Evolutionary conservation across 2,113 vertebrate species (phyloP), one percentile per base, ranked within the genome.

Genomic region (Galbula dea): DNA sequence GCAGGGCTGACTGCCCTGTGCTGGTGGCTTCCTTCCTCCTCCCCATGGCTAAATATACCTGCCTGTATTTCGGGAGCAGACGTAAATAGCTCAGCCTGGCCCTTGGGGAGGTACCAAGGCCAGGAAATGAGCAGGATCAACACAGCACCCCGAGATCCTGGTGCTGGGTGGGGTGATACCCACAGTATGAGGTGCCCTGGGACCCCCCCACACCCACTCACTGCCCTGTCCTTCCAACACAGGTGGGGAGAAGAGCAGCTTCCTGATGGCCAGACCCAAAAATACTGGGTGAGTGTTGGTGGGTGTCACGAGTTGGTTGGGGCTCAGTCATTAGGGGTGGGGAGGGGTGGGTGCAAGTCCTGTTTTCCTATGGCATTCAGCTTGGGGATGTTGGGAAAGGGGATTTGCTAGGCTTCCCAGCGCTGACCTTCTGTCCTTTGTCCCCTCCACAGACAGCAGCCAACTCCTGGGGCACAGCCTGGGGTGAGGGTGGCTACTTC

Each of bases 401-500:
- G 12, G 18, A 4, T 11, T 6, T 1, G 7, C 12, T 13, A 41
- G 32, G 4, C 3, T 27, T 8, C 7, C 59, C 43, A 0, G 8
- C 1, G 0, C 65, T 59, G 65, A 89, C 34, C 10, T 1, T n/a
- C 1, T 27, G 46, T 36, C 52, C 52, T 2, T 0, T 48, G 48
- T 15, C 90, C 51, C 18, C 85, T 22, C 49, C 6, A 3, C 97
- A 99, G 99, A 98, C 98, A 0, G 99, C 98, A 1, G 99, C 99
- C 90, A 99, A 99, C 97, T 99, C 99, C 2, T 99, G 99, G 99
- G 99, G 99, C 45, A 98, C 97, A 48, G 98, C 97, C 84, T 99
- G 99, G 99, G 99, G 99, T 1, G 99, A 99, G 95, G 91, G 97
- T 4, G 99, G 99, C 66, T 98, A 98, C 96, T 99, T 99, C 94